phyloP scores from a whole-genome alignment of 1,140 invertebrate species.

The Cardiocondyla obscurior region DNA sequence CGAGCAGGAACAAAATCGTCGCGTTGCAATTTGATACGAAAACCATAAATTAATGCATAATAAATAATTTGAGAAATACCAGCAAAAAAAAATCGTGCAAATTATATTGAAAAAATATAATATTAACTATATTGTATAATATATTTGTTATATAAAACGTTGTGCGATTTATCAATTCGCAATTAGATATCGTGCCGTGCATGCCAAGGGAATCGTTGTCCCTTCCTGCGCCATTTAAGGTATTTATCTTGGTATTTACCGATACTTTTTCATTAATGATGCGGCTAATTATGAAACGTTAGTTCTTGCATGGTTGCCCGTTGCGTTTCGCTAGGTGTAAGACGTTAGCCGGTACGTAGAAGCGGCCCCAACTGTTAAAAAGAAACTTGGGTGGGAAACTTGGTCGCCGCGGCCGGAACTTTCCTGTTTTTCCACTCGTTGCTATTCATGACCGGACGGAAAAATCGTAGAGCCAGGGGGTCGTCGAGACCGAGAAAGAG shows the following conservation, averaged over 20 bases:
- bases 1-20: neutral
- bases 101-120: neutral
- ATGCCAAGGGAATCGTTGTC: neutral
- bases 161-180: neutral
- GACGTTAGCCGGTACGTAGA: slow-evolving; percentile 27
- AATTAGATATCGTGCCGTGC: neutral
- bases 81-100: neutral
- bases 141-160: neutral
- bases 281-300: slow-evolving; percentile 57
- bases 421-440: slow-evolving; percentile 79
- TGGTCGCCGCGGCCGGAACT: slow-evolving; percentile 67
- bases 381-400: slow-evolving; percentile 65
- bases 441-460: slow-evolving; percentile 77
- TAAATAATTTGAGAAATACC: neutral
- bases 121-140: neutral
- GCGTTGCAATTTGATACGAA: neutral
- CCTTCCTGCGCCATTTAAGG: no score
- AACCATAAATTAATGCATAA: neutral
- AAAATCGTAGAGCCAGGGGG: slow-evolving; percentile 73
- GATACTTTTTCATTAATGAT: slow-evolving; percentile 44
- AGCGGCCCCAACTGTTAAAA: slow-evolving; percentile 46
- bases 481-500: slow-evolving; percentile 60
- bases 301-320: neutral
- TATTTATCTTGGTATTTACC: slow-evolving; percentile 4
- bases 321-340: slow-evolving; percentile 37